Conservation (phyloP, 2,888 invertebrate genomes). For the Tigriopus californicus region DNA sequence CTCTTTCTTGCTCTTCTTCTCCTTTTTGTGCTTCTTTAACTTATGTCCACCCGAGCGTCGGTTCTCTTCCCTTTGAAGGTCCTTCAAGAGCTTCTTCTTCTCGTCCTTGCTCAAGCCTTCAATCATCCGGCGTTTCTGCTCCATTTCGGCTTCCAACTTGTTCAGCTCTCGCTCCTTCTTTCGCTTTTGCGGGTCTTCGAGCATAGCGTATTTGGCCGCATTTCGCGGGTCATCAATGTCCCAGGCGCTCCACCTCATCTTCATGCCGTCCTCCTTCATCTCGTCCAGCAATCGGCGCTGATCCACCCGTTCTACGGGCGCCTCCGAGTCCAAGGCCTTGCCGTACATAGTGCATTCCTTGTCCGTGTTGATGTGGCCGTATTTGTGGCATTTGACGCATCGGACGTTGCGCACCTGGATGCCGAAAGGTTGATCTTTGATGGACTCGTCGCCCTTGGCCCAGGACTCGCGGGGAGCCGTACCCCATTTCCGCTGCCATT, state of each 20-base stretch:
- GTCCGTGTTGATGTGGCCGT: constrained; percentile 95
- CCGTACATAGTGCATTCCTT: constrained; percentile 73
- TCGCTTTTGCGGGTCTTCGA: not conserved
- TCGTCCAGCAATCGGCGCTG: constrained; percentile 59
- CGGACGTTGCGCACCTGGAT: constrained; percentile 91
- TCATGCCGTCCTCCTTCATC: constrained; percentile 77
- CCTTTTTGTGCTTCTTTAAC: constrained; percentile 18
- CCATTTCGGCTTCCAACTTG: not conserved
- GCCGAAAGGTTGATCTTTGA: constrained; percentile 94
- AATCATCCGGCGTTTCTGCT: not conserved
- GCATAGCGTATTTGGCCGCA: constrained; percentile 1
- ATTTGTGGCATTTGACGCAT: constrained; percentile 96
- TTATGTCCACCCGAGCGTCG: constrained; percentile 19
- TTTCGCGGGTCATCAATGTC: constrained; percentile 26
- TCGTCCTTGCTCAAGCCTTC: constrained; percentile 35
- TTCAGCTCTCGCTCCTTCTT: not conserved
- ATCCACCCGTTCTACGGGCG: constrained; percentile 31
- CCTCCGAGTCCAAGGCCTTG: constrained; percentile 46
- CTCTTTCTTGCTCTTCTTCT: constrained; percentile 20
- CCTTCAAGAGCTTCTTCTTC: constrained; percentile 67
- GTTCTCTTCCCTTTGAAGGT: constrained; percentile 20
- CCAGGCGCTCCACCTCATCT: constrained; percentile 50
- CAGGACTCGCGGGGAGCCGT: constrained; percentile 90
- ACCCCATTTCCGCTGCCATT: constrained; percentile 90
- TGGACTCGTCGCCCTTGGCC: constrained; percentile 91